Evolutionary conservation across 1,140 invertebrate genomes (phyloP).

Genomic region (Stenopsyche tienmushanensis): DNA sequence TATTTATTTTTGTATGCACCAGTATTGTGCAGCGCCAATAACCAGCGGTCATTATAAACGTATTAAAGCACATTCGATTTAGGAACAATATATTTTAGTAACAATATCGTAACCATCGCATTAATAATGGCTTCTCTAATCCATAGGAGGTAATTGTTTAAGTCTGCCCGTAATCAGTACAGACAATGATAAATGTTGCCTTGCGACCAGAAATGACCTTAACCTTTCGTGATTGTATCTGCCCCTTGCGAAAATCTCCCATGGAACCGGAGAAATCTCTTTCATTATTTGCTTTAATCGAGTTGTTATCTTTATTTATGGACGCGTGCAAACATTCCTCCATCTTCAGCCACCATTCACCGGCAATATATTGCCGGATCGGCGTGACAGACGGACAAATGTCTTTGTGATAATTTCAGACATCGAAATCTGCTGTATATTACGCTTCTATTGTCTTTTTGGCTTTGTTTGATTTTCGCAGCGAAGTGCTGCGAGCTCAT

Average conservation of each 20-base stretch:
- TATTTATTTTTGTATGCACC: too few species aligned
- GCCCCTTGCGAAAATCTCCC: constrained; percentile 18
- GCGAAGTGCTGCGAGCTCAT: too few species aligned
- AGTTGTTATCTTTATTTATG: constrained; percentile 29
- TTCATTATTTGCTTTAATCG: constrained; percentile 27
- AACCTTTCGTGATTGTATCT: constrained; percentile 17
- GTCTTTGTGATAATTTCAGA: not conserved
- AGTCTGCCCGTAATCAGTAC: not conserved
- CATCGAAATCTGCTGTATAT: not conserved
- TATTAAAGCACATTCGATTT: too few species aligned
- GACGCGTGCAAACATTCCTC: not conserved
- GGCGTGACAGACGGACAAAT: constrained; percentile 4
- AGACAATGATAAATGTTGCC: constrained; percentile 25
- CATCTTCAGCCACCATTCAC: constrained; percentile 4
- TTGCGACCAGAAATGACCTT: constrained; percentile 11
- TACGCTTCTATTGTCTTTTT: not conserved
- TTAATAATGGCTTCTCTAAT: too few species aligned
- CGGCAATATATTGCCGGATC: not conserved
- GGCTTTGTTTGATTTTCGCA: not conserved
- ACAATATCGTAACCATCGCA: too few species aligned
- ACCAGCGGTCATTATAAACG: too few species aligned
- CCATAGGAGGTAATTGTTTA: too few species aligned
- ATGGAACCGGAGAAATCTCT: constrained; percentile 24
- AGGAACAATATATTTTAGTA: too few species aligned
- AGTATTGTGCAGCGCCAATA: too few species aligned